Conservation (phyloP, 2,113 vertebrate species). For the Gallinago paraguaiae region DNA sequence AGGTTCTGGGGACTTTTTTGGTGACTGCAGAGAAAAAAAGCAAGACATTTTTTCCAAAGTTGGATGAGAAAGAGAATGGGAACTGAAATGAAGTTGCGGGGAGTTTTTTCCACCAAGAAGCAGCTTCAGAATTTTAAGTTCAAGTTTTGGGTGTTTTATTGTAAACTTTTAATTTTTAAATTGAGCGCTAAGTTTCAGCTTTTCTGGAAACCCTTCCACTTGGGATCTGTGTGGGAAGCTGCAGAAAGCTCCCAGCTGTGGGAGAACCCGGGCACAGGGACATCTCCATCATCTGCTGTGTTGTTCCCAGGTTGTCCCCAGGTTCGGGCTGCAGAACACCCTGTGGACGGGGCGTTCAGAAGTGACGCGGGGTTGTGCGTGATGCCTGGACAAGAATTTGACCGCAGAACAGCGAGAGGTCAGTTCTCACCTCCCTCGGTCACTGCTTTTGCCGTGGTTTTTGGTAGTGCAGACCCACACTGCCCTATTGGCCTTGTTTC, state of each 20-base stretch:
- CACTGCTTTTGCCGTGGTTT: background rate
- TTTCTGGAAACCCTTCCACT: background rate
- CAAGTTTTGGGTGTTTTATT: background rate
- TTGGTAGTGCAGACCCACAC: background rate
- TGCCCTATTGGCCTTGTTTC: background rate
- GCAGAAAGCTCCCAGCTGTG: background rate
- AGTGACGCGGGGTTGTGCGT: background rate
- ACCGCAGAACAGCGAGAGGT: background rate
- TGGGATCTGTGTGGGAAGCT: background rate
- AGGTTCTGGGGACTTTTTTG: background rate
- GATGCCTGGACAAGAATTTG: background rate
- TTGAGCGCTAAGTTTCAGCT: accelerated
- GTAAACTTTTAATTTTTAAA: background rate
- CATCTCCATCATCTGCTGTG: background rate
- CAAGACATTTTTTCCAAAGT: background rate
- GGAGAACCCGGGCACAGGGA: accelerated
- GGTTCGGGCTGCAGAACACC: background rate
- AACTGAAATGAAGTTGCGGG: background rate
- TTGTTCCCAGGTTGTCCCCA: background rate
- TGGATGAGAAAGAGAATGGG: background rate
- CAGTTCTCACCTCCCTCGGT: background rate
- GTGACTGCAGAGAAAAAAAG: background rate
- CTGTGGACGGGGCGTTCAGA: background rate
- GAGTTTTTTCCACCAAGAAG: background rate
- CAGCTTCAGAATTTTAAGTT: background rate